Percentiles rank a stretch among this genome's conserved stretches.
These are phyloP conservation scores for Perizoma flavofasciatum DNA, from an alignment of 2,888 invertebrate genomes.

Conservation along the genomic window DNA sequence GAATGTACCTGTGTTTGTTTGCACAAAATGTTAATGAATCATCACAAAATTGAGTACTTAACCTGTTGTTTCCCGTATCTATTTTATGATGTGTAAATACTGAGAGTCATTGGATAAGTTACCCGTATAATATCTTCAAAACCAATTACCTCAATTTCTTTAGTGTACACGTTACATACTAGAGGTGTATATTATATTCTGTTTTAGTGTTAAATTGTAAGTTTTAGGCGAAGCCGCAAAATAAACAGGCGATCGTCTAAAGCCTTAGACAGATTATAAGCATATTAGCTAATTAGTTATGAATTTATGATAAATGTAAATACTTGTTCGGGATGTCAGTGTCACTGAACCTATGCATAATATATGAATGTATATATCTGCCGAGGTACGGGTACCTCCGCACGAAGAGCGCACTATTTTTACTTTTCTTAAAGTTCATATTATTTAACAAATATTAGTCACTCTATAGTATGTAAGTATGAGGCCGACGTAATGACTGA, in stretches of 20 bases:
- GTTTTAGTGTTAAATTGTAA: slow-evolving; percentile 72
- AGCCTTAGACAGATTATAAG: slow-evolving; percentile 53
- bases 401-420: slow-evolving; percentile 69
- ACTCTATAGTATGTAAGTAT: slow-evolving; percentile 45
- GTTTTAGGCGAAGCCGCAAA: slow-evolving; percentile 66
- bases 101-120: slow-evolving; percentile 81
- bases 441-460: slow-evolving; percentile 60
- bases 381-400: slow-evolving; percentile 49
- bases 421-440: slow-evolving; percentile 56
- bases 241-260: slow-evolving; percentile 55
- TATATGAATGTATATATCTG: slow-evolving; percentile 40
- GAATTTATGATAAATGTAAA: slow-evolving; percentile 64
- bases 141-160: slow-evolving; percentile 83
- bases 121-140: slow-evolving; percentile 77
- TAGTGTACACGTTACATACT: slow-evolving; percentile 72
- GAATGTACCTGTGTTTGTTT: slow-evolving; percentile 57
- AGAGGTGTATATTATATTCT: slow-evolving; percentile 70
- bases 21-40: slow-evolving; percentile 43
- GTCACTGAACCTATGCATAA: slow-evolving; percentile 44
- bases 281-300: slow-evolving; percentile 61
- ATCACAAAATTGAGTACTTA: slow-evolving; percentile 52
- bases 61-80: slow-evolving; percentile 35
- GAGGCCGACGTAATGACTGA: slow-evolving; percentile 59
- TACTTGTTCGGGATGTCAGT: slow-evolving; percentile 58
- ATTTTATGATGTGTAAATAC: slow-evolving; percentile 69